Percentiles rank a stretch among this genome's conserved stretches.
These are phyloP conservation scores for Amblyjoppa proteus DNA, from an alignment of 2,888 invertebrate genomes.

Conservation along the genomic window DNA sequence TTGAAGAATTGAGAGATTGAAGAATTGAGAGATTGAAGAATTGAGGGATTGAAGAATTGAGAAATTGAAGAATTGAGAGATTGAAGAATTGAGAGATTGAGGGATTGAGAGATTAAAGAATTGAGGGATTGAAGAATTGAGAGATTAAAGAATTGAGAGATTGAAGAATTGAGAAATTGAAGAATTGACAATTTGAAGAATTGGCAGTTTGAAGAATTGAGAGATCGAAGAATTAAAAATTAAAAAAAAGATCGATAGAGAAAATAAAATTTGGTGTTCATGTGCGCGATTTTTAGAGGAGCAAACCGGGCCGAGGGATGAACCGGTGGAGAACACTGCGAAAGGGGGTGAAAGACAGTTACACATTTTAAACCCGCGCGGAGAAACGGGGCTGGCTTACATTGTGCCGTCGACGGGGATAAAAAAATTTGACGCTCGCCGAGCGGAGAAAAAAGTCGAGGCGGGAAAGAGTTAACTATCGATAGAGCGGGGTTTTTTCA, in stretches of 20 bases:
- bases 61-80: neutral
- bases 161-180: neutral
- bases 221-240: neutral
- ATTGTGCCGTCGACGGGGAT: neutral
- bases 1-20: neutral
- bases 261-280: neutral
- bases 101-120: neutral
- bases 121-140: too few species aligned
- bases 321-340: neutral
- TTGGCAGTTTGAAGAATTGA: neutral
- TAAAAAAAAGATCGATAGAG: neutral
- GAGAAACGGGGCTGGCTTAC: constrained; percentile 18
- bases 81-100: neutral
- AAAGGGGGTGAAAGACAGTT: constrained; percentile 26
- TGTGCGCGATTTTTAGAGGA: neutral
- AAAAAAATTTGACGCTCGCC: neutral
- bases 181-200: neutral
- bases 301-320: neutral
- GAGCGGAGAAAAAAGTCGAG: neutral
- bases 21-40: neutral
- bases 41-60: neutral
- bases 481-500: neutral
- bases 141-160: neutral
- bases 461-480: constrained; percentile 1
- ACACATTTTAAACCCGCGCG: constrained; percentile 24